These are phyloP conservation scores for Myoxocephalus aenaeus DNA, from an alignment of 2,797 vertebrate species.

Conservation along the genomic window DNA sequence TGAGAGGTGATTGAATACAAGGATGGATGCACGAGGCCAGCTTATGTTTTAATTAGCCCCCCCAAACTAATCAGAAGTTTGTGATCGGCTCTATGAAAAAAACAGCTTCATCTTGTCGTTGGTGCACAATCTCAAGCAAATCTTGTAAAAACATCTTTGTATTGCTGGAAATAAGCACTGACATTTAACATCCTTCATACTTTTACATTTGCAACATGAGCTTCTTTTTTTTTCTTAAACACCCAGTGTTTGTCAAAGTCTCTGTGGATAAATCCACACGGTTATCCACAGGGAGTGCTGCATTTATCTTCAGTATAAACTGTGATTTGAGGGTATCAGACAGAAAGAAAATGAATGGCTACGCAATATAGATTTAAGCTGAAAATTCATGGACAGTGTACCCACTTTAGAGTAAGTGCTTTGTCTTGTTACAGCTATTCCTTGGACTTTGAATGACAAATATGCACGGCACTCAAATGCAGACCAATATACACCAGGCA, in stretches of 20 bases:
- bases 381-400: background rate
- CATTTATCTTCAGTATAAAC: background rate
- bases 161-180: background rate
- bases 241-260: background rate
- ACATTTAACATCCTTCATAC: background rate
- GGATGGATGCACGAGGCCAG: background rate
- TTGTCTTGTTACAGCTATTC: background rate
- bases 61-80: background rate
- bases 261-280: background rate
- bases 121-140: background rate
- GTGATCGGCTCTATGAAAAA: background rate
- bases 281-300: background rate
- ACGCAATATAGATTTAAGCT: accelerated
- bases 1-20: background rate
- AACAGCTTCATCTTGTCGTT: background rate
- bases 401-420: background rate
- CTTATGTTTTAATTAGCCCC: background rate
- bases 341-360: background rate
- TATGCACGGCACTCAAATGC: background rate
- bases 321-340: background rate
- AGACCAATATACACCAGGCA: background rate
- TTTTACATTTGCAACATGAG: background rate
- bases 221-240: background rate
- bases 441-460: background rate
- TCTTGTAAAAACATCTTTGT: background rate